Evolutionary conservation across 2,797 vertebrate species (phyloP).

Genomic region (Myripristis jacobus): DNA sequence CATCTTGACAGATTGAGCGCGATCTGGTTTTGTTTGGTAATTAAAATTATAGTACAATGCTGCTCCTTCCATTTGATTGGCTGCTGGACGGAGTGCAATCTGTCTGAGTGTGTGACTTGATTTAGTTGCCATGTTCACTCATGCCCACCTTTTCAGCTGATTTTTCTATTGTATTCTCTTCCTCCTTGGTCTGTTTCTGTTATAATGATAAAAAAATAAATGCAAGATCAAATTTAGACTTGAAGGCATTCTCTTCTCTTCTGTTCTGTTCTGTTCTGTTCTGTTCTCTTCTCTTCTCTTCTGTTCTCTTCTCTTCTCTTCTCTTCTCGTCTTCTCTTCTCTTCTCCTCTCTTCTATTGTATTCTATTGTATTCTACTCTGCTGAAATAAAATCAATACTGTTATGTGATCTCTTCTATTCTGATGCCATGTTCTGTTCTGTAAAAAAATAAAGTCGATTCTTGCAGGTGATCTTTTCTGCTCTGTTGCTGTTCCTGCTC

Average conservation of each 20-base stretch:
- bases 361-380: neutral
- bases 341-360: too few relatives aligned
- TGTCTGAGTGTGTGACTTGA: slow-evolving; percentile 66
- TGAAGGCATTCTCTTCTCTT: neutral
- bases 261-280: neutral
- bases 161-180: slow-evolving; percentile 52
- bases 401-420: slow-evolving; percentile 11
- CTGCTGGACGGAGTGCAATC: slow-evolving; percentile 67
- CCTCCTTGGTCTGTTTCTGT: slow-evolving; percentile 31
- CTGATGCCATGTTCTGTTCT: neutral
- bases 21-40: slow-evolving; percentile 82
- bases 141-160: slow-evolving; percentile 62
- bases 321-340: neutral
- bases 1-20: slow-evolving; percentile 76
- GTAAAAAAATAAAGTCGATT: neutral
- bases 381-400: too few relatives aligned
- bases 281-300: neutral
- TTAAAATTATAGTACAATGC: slow-evolving; percentile 78
- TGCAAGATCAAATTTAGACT: slow-evolving; percentile 19
- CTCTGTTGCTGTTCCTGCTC: neutral
- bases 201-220: slow-evolving; percentile 43
- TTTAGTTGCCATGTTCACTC: slow-evolving; percentile 67
- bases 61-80: slow-evolving; percentile 64
- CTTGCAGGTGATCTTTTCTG: neutral
- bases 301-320: neutral